Base-by-base conservation (phyloP, 2,888 invertebrate species). In the Neoaliturus tenellus region DNA sequence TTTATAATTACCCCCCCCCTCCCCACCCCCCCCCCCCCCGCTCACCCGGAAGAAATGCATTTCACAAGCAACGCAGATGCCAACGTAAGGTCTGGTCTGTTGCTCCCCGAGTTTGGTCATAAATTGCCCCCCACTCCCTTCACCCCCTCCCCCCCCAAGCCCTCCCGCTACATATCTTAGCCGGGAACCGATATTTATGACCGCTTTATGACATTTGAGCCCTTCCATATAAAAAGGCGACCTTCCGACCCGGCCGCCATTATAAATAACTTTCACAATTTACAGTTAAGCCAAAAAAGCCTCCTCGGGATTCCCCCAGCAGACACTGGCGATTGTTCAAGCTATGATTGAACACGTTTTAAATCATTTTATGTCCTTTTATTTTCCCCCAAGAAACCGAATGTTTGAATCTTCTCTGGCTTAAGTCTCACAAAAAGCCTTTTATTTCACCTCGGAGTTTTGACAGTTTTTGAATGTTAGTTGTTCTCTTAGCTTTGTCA, bases 121-220 rank as follows among this genome's bases (percentile, higher is more conserved):
- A 69, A 39, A 33, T 62, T 55, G 25, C 25, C 14, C 48, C 6
- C 75, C 75, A 14, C 5, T 44, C 28, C 75, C 28, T 48, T 17
- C 2, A 8, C 25, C 69, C 31, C 33, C 58, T 55, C 4, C 55
- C 62, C 51, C 58, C 4, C 14, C 62, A 12, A n/a, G n/a, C 4
- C 71, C 35, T 39, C 20, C 67, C 39, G 39, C 14, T 31, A 39
- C 71, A 75, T 75, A 75, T 75, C 75, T 75, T 75, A 44, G 48
- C 71, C 10, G n/a, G 8, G 23, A 75, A 48, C 75, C 75, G 44
- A 75, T 75, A 75, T 75, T 75, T 75, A 75, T 28, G 44, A 28
- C 44, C 28, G 75, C 48, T 75, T 69, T 75, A 75, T 75, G 44
- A 75, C 20, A 25, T 48, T 28, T 25, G 75, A 75, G 3, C 48